Conservation (phyloP, 2,888 invertebrate species). For the Seladonia tumulorum region DNA sequence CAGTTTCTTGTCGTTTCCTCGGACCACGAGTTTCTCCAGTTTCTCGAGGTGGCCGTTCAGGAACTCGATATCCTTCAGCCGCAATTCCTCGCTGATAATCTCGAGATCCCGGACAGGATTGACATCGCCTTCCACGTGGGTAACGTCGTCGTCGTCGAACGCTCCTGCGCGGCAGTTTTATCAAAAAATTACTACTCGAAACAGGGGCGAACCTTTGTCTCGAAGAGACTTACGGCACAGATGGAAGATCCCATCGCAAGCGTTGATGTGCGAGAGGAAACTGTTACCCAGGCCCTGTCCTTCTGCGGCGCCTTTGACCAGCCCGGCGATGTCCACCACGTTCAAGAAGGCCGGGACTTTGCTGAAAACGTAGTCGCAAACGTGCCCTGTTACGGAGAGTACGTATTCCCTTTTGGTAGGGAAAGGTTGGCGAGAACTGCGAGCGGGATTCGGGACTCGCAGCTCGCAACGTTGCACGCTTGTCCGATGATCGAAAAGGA, state of each 20-base stretch:
- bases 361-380: slow-evolving; percentile 86
- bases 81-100: slow-evolving; percentile 97
- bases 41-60: slow-evolving; percentile 93
- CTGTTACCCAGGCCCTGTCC: slow-evolving; percentile 99
- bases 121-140: slow-evolving; percentile 99
- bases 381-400: background rate
- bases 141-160: slow-evolving; percentile 98
- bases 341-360: slow-evolving; percentile 99
- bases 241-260: slow-evolving; percentile 99
- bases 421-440: background rate
- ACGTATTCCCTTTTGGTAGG: background rate
- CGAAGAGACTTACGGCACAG: slow-evolving; percentile 92
- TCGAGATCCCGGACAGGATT: slow-evolving; percentile 98
- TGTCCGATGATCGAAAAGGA: slow-evolving; percentile 59
- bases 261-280: slow-evolving; percentile 98
- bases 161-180: slow-evolving; percentile 88
- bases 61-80: slow-evolving; percentile 97
- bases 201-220: background rate
- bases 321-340: slow-evolving; percentile 98
- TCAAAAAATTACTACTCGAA: slow-evolving; percentile 1
- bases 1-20: slow-evolving; percentile 96
- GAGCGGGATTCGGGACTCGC: slow-evolving; percentile 16
- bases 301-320: slow-evolving; percentile 99
- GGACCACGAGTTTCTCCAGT: slow-evolving; percentile 91
- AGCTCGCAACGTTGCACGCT: slow-evolving; percentile 31